Conservation (phyloP, 2,113 vertebrate species). For the Prunella himalayana region DNA sequence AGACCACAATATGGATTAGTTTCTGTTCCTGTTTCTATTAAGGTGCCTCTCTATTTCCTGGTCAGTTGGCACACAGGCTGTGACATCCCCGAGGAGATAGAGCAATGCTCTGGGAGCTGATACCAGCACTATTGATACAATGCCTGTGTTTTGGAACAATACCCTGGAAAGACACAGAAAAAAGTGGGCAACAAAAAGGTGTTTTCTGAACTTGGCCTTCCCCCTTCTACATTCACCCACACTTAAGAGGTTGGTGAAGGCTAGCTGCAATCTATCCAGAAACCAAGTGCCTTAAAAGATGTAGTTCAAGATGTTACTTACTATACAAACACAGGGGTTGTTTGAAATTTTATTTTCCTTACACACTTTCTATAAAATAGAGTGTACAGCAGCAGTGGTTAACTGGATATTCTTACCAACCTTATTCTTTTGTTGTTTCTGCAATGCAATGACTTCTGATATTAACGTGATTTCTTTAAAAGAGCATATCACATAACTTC, state of each 20-base stretch:
- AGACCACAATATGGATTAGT: neutral
- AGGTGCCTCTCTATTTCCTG: neutral
- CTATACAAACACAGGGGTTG: neutral
- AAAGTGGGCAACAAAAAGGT: neutral
- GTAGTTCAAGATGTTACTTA: neutral
- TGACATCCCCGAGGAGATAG: rapidly evolving
- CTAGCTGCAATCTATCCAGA: neutral
- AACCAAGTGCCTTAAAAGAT: neutral
- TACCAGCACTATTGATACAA: neutral
- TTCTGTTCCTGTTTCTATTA: neutral
- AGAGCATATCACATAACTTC: rapidly evolving
- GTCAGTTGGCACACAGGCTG: neutral
- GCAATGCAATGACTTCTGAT: neutral
- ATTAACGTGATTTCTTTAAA: neutral
- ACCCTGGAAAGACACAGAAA: neutral
- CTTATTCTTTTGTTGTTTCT: neutral
- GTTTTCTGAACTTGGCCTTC: neutral
- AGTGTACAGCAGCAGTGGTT: neutral
- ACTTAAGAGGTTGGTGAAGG: neutral
- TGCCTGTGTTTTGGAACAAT: neutral
- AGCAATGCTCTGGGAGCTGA: neutral
- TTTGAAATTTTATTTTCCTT: neutral
- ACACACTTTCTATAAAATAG: neutral
- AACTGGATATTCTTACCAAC: neutral
- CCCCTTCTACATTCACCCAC: neutral